These are phyloP conservation scores for Monodelphis domestica DNA, from an alignment of 2,797 vertebrate genomes.

Conservation along the genomic window DNA sequence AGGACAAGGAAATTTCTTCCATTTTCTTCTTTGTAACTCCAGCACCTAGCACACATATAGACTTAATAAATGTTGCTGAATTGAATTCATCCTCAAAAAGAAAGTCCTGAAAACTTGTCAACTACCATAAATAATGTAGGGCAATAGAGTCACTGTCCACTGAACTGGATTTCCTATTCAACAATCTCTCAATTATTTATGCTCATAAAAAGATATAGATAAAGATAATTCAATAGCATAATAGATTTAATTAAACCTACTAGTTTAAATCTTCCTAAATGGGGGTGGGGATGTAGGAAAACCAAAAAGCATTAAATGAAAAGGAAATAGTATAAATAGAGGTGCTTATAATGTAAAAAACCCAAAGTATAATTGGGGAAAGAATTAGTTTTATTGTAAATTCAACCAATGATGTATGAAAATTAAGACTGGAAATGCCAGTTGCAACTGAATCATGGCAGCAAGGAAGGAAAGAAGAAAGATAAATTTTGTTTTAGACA, in stretches of 20 bases:
- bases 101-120: background rate
- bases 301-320: too few species aligned
- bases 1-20: background rate
- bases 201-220: background rate
- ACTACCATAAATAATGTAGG: background rate
- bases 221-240: background rate
- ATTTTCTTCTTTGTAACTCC: background rate
- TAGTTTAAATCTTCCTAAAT: background rate
- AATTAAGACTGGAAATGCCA: background rate
- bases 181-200: background rate
- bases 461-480: background rate
- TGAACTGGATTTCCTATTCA: background rate
- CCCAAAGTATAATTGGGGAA: background rate
- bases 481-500: background rate
- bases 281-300: background rate
- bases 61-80: background rate
- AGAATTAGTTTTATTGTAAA: background rate
- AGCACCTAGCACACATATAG: background rate
- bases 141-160: background rate
- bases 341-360: background rate
- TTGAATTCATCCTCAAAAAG: background rate
- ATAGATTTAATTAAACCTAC: background rate
- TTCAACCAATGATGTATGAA: background rate
- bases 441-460: background rate
- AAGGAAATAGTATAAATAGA: background rate